A percentile compares a stretch with the other conserved stretches of the same genome.
These are phyloP conservation scores for Rhagoletis pomonella DNA, from an alignment of 1,140 invertebrate genomes.

Conservation along the genomic window DNA sequence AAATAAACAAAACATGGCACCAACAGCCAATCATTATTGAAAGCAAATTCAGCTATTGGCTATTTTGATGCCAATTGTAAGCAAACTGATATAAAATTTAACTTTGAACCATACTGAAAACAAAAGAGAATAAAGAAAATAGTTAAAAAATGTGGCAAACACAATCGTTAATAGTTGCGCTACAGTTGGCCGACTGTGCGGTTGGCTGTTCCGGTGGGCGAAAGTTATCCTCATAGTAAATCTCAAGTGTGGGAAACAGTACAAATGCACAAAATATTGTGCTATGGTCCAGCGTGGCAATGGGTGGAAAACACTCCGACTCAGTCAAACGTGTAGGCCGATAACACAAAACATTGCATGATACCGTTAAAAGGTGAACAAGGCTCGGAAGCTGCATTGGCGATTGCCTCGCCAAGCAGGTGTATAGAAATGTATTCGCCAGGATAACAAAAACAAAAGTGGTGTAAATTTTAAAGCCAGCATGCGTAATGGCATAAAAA, in stretches of 20 bases:
- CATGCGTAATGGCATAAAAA: constrained; percentile 31
- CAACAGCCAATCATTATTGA: constrained; percentile 20
- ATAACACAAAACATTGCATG: constrained; percentile 14
- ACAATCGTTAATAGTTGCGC: constrained; percentile 9
- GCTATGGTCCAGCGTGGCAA: not conserved
- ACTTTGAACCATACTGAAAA: not conserved
- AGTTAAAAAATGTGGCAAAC: constrained; percentile 19
- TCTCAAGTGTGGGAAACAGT: not conserved
- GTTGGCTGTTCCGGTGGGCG: not conserved
- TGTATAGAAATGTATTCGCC: not conserved
- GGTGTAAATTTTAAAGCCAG: constrained; percentile 16
- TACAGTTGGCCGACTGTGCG: not conserved
- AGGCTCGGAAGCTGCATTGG: not conserved
- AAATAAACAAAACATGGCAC: not conserved
- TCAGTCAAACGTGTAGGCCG: constrained; percentile 34
- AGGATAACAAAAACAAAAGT: not conserved
- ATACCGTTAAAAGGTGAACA: constrained; percentile 12
- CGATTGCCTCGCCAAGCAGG: not conserved
- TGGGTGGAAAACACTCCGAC: not conserved
- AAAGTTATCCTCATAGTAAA: no score
- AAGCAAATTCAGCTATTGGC: not conserved
- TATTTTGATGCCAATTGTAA: not conserved
- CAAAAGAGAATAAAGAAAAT: not conserved
- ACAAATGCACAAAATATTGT: not conserved
- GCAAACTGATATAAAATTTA: constrained; percentile 20